phyloP scores from a whole-genome alignment of 2,113 vertebrate species.

The Chrysochloris asiatica region DNA sequence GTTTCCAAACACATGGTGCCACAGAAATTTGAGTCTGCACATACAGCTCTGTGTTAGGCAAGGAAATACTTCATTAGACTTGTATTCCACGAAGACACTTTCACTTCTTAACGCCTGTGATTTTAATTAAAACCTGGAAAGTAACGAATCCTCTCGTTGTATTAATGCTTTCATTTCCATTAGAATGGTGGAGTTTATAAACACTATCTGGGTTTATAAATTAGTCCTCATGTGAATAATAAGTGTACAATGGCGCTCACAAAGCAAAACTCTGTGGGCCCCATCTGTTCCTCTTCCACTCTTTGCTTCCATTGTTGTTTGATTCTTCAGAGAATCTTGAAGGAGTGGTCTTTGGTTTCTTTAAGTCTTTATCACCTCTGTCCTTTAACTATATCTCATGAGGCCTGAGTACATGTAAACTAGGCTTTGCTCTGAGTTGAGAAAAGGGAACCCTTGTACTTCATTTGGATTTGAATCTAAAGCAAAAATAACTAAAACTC shows the following conservation, averaged over 20 bases:
- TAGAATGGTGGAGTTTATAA: conserved; percentile 87
- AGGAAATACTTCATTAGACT: conserved; percentile 87
- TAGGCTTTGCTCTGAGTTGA: background rate
- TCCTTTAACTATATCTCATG: background rate
- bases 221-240: conserved; percentile 84
- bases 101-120: conserved; percentile 86
- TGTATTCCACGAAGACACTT: conserved; percentile 86
- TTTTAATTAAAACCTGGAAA: conserved; percentile 91
- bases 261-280: conserved; percentile 78
- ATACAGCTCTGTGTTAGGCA: conserved; percentile 81
- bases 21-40: conserved; percentile 77
- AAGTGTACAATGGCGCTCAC: conserved; percentile 75
- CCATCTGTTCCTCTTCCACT: conserved; percentile 80
- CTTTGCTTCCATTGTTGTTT: conserved; percentile 37
- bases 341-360: background rate
- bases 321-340: conserved; percentile 3
- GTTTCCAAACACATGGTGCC: conserved; percentile 72
- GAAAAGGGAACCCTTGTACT: background rate
- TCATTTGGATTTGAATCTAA: background rate
- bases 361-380: background rate
- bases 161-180: conserved; percentile 90
- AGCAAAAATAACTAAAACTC: background rate
- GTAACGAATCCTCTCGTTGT: conserved; percentile 87
- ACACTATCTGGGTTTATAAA: conserved; percentile 87
- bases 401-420: background rate